Evolutionary conservation across 2,888 invertebrate species (phyloP), one percentile per base, ranked within the genome.

Genomic region (Parochlus steinenii): DNA sequence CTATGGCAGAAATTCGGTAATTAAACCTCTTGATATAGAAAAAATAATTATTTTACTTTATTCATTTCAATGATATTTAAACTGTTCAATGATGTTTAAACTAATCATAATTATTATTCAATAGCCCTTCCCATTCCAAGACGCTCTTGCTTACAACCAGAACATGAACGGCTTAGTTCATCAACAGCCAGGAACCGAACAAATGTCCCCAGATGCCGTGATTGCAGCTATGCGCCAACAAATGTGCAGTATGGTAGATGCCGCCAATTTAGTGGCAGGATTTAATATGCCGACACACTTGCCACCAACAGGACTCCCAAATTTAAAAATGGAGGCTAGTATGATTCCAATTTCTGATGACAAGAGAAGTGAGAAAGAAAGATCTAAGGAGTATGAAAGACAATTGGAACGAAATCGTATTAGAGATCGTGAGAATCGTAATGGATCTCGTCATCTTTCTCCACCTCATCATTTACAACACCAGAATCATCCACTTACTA

Each of bases 221-320:
- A 81, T 82, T 12, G 82, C 82, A 8, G 81, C 81, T 12, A 82
- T 85, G 37, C 70, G 83, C 33, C 83, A 85, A 45, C 85, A 85
- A 58, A 82, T 85, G 80, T 78, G 77, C 66, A 75, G 71, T 56
- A 76, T 77, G 75, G 75, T 76, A 39, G 36, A 36, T 30, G 52
- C 65, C 67, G 60, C 67, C 49, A 46, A 61, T 55, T 44, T 60
- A 48, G 45, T 62, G 59, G 22, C 59, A 56, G 46, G 37, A 26
- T 58, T 57, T 37, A 55, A 53, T 43, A 42, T 59, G 37, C 57
- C 56, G 22, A n/a, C n/a, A n/a, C n/a, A n/a, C n/a, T n/a, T n/a
- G n/a, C n/a, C n/a, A n/a, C n/a, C n/a, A n/a, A n/a, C n/a, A n/a
- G n/a, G n/a, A n/a, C n/a, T n/a, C n/a, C n/a, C n/a, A n/a, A n/a